Percentiles rank a stretch among this genome's conserved stretches.
Evolutionary conservation across 2,113 vertebrate genomes (phyloP).

Genomic region (Leucoraja erinaceus): DNA sequence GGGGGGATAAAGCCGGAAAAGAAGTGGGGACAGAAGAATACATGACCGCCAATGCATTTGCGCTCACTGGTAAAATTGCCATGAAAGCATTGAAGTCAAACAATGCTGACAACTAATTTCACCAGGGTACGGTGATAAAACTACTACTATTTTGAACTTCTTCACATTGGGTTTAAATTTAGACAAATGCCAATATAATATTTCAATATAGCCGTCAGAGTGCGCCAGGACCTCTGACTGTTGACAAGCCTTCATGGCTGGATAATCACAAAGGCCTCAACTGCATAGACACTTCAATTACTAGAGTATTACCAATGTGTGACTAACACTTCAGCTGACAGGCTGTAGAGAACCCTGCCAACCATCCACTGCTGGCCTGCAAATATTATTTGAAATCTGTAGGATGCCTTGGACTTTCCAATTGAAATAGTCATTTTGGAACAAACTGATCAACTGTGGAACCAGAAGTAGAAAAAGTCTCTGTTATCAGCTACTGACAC

Average conservation of each 20-base stretch:
- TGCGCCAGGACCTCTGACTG: not conserved
- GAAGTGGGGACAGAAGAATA: too few relatives aligned
- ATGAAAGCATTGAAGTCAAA: not conserved
- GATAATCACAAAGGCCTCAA: not conserved
- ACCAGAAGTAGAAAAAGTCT: not conserved
- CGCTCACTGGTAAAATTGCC: not conserved
- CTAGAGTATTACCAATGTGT: not conserved
- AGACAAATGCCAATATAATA: not conserved
- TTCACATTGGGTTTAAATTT: not conserved
- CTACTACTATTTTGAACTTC: not conserved
- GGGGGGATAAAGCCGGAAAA: too few relatives aligned
- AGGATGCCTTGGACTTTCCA: not conserved
- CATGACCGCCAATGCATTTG: too few relatives aligned
- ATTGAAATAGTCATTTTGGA: not conserved
- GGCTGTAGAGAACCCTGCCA: slow-evolving; percentile 3
- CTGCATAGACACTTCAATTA: not conserved
- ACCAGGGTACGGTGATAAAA: not conserved
- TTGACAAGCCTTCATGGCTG: not conserved
- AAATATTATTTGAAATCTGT: slow-evolving; percentile 25
- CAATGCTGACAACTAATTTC: not conserved
- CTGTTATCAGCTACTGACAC: not conserved
- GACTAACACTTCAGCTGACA: not conserved
- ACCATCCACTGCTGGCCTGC: not conserved
- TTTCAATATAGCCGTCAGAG: not conserved
- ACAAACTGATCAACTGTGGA: not conserved